These are phyloP conservation scores for Drosophila macrothrix DNA, from an alignment of 2,888 invertebrate genomes.

Conservation along the genomic window DNA sequence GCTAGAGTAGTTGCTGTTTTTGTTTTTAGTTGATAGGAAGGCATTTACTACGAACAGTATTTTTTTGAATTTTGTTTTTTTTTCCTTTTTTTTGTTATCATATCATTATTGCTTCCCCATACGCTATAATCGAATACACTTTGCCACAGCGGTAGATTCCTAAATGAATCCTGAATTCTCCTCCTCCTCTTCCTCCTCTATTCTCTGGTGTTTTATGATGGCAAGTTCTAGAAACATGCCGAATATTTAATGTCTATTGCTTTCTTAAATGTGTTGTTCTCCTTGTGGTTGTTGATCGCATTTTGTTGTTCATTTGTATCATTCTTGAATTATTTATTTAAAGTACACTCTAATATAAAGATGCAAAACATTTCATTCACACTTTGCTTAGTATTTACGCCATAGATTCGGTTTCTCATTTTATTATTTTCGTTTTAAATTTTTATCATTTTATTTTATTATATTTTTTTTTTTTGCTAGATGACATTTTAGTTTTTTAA, in stretches of 20 bases:
- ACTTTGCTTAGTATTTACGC: conserved; percentile 70
- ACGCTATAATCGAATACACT: conserved; percentile 19
- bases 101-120: conserved; percentile 29
- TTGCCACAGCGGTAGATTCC: conserved; percentile 22
- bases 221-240: conserved; percentile 30
- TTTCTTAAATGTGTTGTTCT: conserved; percentile 14
- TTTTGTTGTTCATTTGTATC: conserved; percentile 27
- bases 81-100: background rate
- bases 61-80: background rate
- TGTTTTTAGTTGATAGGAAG: conserved; percentile 20
- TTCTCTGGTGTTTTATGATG: conserved; percentile 4
- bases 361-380: conserved; percentile 76
- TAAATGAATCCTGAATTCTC: conserved; percentile 8
- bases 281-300: conserved; percentile 30
- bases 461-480: conserved; percentile 30
- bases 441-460: conserved; percentile 10
- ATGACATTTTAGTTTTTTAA: conserved; percentile 38
- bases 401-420: conserved; percentile 53
- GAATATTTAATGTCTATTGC: conserved; percentile 34
- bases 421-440: conserved; percentile 27
- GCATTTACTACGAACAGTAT: conserved; percentile 26
- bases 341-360: conserved; percentile 77
- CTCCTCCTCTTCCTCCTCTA: background rate
- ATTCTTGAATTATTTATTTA: conserved; percentile 40
- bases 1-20: conserved; percentile 23